A percentile compares a stretch with the other conserved stretches of the same genome.
Conservation (phyloP, 2,113 vertebrate genomes). For the Ceyx margarethae region DNA sequence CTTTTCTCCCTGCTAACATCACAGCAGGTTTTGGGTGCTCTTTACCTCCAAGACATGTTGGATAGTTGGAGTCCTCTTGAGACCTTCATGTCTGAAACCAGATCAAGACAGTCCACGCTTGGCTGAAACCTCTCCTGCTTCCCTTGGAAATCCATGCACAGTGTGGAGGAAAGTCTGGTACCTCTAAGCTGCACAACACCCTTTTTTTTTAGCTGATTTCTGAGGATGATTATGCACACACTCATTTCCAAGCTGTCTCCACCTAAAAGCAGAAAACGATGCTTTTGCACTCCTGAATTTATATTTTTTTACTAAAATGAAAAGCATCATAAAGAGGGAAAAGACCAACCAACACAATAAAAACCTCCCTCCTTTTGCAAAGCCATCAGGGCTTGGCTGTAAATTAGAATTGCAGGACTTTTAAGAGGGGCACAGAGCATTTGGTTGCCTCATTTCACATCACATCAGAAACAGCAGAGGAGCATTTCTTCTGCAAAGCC, state of each 20-base stretch:
- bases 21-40: background rate
- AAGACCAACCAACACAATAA: background rate
- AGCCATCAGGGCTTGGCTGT: background rate
- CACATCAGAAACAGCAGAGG: background rate
- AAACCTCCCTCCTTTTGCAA: background rate
- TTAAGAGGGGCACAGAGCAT: background rate
- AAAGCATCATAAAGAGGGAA: background rate
- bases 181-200: background rate
- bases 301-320: background rate
- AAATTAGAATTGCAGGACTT: slow-evolving; percentile 9
- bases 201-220: background rate
- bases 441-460: slow-evolving; percentile 19
- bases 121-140: background rate
- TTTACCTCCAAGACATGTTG: background rate
- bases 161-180: background rate
- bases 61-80: background rate
- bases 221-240: background rate
- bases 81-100: background rate
- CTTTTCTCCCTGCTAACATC: background rate
- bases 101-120: background rate
- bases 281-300: background rate
- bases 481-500: background rate
- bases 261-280: background rate
- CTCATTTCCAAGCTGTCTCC: background rate
- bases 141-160: background rate